A percentile compares a stretch with the other conserved stretches of the same genome.
Conservation (phyloP, 1,140 invertebrate genomes). For the Episyrphus balteatus region DNA sequence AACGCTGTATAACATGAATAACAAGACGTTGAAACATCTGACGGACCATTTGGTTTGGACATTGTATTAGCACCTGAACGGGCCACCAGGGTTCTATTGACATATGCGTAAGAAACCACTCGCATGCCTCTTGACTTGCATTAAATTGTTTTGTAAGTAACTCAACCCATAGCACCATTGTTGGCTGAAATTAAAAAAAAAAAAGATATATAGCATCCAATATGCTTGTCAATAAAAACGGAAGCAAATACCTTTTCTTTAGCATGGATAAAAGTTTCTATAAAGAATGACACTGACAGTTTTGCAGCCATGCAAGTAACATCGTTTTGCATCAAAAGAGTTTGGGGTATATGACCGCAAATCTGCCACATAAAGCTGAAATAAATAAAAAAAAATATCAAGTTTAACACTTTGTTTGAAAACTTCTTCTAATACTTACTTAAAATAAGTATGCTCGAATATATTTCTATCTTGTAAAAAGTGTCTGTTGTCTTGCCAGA, state of each 20-base stretch:
- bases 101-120: slow-evolving; percentile 90
- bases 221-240: neutral
- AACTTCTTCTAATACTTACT: slow-evolving; percentile 44
- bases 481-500: slow-evolving; percentile 92
- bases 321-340: slow-evolving; percentile 64
- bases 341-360: slow-evolving; percentile 84
- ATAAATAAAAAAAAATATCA: slow-evolving; percentile 15
- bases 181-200: slow-evolving; percentile 50
- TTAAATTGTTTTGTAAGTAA: slow-evolving; percentile 89
- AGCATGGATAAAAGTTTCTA: slow-evolving; percentile 92
- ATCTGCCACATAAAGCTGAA: slow-evolving; percentile 91
- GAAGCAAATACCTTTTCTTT: slow-evolving; percentile 69
- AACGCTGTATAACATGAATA: slow-evolving; percentile 84
- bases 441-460: slow-evolving; percentile 90
- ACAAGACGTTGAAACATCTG: slow-evolving; percentile 90
- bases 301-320: slow-evolving; percentile 77
- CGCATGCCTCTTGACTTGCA: slow-evolving; percentile 76
- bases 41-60: slow-evolving; percentile 89
- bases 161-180: slow-evolving; percentile 94
- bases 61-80: slow-evolving; percentile 87
- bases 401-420: neutral
- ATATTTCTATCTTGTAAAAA: slow-evolving; percentile 92
- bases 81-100: slow-evolving; percentile 89
- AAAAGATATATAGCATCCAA: slow-evolving; percentile 3
- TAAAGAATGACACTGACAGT: slow-evolving; percentile 85